Percentiles rank a stretch among this genome's conserved stretches.
Evolutionary conservation across 2,113 vertebrate genomes (phyloP).

Genomic region (Stictonetta naevosa): DNA sequence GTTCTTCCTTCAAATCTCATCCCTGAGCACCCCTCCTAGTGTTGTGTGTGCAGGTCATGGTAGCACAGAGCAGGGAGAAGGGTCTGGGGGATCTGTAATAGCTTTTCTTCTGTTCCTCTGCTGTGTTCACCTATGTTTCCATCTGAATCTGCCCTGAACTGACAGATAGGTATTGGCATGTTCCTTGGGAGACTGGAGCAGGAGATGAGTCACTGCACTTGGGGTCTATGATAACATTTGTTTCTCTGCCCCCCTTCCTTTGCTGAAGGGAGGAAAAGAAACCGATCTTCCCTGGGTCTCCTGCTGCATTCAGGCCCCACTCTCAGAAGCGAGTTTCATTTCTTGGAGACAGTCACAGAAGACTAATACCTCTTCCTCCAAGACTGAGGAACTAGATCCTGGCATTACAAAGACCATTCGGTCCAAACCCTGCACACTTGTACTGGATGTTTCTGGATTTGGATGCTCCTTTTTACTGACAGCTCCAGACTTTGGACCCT

Average conservation of each 20-base stretch:
- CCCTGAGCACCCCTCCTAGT: neutral
- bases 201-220: rapidly evolving
- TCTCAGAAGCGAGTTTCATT: neutral
- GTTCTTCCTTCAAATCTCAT: neutral
- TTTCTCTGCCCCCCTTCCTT: neutral
- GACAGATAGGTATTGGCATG: too few relatives aligned
- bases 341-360: neutral
- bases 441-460: neutral
- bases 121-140: neutral
- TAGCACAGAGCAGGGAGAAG: neutral
- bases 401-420: rapidly evolving
- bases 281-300: neutral
- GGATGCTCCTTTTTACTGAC: neutral
- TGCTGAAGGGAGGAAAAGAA: neutral
- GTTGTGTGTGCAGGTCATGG: neutral
- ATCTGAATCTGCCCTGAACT: neutral
- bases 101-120: neutral
- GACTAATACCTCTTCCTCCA: neutral
- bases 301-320: neutral
- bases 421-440: neutral
- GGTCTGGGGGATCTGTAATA: neutral
- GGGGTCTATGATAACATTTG: neutral
- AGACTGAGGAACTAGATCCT: neutral
- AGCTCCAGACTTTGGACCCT: neutral
- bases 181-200: neutral